A percentile compares a stretch with the other conserved stretches of the same genome.
phyloP scores from a whole-genome alignment of 1,140 invertebrate species.

The Trachymyrmex cornetzi region DNA sequence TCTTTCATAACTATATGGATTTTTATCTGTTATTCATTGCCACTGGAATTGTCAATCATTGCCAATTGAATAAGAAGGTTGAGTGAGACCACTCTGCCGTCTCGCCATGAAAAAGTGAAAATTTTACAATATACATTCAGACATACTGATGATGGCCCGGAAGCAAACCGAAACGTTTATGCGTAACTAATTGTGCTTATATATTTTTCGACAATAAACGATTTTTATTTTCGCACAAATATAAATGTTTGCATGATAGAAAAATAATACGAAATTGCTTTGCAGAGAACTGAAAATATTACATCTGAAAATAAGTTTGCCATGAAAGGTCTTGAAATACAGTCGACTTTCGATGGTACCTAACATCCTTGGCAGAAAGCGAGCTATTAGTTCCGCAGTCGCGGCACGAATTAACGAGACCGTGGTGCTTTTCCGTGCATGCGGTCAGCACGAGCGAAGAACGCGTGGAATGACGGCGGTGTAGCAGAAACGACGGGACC shows the following conservation, averaged over 20 bases:
- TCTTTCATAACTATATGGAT: too few relatives aligned
- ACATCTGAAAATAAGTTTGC: neutral
- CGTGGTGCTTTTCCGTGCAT: conserved; percentile 22
- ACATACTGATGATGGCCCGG: too few relatives aligned
- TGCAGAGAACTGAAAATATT: neutral
- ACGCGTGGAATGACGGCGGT: conserved; percentile 21
- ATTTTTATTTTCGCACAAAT: too few relatives aligned
- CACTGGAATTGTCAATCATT: too few relatives aligned
- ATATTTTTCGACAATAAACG: too few relatives aligned
- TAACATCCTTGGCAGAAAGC: conserved; percentile 9
- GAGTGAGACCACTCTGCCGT: too few relatives aligned
- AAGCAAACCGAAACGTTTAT: too few relatives aligned
- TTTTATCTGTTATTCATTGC: too few relatives aligned
- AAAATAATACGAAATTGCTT: neutral
- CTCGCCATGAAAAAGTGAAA: too few relatives aligned
- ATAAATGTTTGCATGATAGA: neutral
- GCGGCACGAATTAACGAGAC: conserved; percentile 49
- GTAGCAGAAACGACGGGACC: neutral
- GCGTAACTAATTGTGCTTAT: too few relatives aligned
- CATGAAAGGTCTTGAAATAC: neutral
- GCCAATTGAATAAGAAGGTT: too few relatives aligned
- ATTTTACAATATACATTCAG: too few relatives aligned
- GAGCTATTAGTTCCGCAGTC: conserved; percentile 33
- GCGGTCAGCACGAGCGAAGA: conserved; percentile 11
- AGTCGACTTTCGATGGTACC: neutral